Conservation (phyloP, 1,140 invertebrate species). For the Helicoverpa armigera region DNA sequence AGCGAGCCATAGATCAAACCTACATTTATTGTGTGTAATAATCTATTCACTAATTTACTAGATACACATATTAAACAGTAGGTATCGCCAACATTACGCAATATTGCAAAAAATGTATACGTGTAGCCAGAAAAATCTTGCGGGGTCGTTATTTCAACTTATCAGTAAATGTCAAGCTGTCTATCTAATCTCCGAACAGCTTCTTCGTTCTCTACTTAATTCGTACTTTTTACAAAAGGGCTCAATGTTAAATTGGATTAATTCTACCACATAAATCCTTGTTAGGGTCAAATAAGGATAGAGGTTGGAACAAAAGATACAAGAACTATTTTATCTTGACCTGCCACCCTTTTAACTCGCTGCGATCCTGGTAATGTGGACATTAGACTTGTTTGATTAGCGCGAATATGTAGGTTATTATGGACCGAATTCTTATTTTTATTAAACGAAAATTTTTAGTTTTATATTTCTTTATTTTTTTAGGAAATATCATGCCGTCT, state of each 20-base stretch:
- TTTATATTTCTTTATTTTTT: no score
- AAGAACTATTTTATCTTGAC: slow-evolving; percentile 61
- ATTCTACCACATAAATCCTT: slow-evolving; percentile 76
- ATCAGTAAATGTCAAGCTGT: slow-evolving; percentile 38
- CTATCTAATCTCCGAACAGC: slow-evolving; percentile 42
- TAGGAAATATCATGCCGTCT: no score
- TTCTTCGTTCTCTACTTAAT: slow-evolving; percentile 47
- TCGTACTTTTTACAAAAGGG: slow-evolving; percentile 65
- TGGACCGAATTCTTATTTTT: neutral
- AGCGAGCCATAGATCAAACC: no score
- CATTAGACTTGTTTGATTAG: slow-evolving; percentile 19
- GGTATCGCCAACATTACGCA: neutral
- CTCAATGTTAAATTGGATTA: slow-evolving; percentile 75
- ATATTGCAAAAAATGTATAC: neutral
- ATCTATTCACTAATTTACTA: no score
- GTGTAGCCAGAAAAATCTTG: neutral
- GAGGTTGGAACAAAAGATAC: slow-evolving; percentile 52
- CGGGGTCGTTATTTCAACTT: slow-evolving; percentile 15
- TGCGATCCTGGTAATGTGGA: slow-evolving; percentile 38
- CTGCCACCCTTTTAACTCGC: slow-evolving; percentile 24
- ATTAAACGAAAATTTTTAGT: no score
- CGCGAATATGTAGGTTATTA: neutral
- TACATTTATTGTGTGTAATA: no score
- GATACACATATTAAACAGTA: no score
- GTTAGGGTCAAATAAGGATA: slow-evolving; percentile 62